Evolutionary conservation across 1,140 invertebrate genomes (phyloP).

Genomic region (Meloidogyne exigua): DNA sequence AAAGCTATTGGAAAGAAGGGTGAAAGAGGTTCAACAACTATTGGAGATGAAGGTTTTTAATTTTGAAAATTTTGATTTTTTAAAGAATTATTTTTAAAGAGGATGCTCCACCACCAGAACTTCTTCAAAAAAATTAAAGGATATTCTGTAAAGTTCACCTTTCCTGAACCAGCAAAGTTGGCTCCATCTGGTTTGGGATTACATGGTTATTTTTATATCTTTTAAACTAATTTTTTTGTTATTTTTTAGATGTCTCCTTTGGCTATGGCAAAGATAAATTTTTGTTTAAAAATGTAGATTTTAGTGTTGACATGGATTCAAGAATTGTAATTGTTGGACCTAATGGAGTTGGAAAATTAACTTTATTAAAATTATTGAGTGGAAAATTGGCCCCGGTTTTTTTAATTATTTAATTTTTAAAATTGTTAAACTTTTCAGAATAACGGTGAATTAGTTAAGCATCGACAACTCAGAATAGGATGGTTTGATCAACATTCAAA

Average conservation of each 20-base stretch:
- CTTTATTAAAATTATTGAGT: constrained; percentile 89
- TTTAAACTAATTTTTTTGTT: constrained; percentile 70
- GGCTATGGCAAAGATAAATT: too few relatives aligned
- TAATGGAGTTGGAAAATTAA: constrained; percentile 96
- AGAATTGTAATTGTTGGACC: constrained; percentile 90
- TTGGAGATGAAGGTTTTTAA: constrained; percentile 51
- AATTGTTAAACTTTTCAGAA: too few relatives aligned
- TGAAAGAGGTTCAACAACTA: constrained; percentile 71
- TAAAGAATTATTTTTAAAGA: constrained; percentile 65
- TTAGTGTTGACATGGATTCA: too few relatives aligned
- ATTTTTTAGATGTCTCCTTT: constrained; percentile 47
- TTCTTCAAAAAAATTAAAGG: constrained; percentile 84
- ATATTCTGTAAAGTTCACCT: constrained; percentile 89
- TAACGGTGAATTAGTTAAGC: too few relatives aligned
- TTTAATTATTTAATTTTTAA: too few relatives aligned
- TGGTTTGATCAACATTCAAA: constrained; percentile 97
- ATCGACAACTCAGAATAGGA: too few relatives aligned
- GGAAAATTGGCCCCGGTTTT: constrained; percentile 82
- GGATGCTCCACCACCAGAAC: constrained; percentile 75
- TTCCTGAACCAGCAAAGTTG: too few relatives aligned
- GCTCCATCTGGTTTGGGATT: too few relatives aligned
- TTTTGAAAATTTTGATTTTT: constrained; percentile 1
- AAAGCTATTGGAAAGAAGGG: constrained; percentile 87
- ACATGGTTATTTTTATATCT: constrained; percentile 66
- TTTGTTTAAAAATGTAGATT: too few relatives aligned